A percentile compares a stretch with the other conserved stretches of the same genome.
Evolutionary conservation across 2,888 invertebrate species (phyloP).

Genomic region (Carpatolechia fugitivella): DNA sequence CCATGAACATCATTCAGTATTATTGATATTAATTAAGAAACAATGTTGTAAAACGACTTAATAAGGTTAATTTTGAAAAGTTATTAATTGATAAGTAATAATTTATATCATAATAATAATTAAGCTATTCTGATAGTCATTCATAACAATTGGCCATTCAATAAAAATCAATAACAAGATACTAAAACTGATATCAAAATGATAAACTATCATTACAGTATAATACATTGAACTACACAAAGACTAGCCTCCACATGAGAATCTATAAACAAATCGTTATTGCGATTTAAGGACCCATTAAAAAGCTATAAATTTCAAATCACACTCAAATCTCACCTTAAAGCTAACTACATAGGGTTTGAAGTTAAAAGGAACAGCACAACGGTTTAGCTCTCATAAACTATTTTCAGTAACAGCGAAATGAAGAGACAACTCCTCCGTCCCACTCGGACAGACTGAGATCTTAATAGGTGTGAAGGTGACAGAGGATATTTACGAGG

Average conservation of each 20-base stretch:
- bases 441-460: conserved; percentile 39
- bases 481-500: conserved; percentile 66
- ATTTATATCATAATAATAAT: too few species aligned
- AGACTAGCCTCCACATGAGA: conserved; percentile 52
- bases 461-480: conserved; percentile 35
- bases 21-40: too few species aligned
- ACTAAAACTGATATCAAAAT: conserved; percentile 10
- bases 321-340: conserved; percentile 34
- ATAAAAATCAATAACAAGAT: conserved; percentile 40
- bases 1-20: too few species aligned
- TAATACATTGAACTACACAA: conserved; percentile 59
- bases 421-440: conserved; percentile 52
- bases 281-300: conserved; percentile 78
- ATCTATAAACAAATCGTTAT: conserved; percentile 77
- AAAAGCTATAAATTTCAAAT: conserved; percentile 68
- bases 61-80: too few species aligned
- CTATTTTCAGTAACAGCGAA: conserved; percentile 73
- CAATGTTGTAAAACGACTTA: too few species aligned
- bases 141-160: conserved; percentile 28
- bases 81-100: too few species aligned
- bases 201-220: conserved; percentile 33
- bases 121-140: too few species aligned
- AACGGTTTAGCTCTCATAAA: conserved; percentile 66
- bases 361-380: conserved; percentile 31
- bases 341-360: conserved; percentile 30